Base-by-base conservation (phyloP, 2,888 invertebrate genomes). In the Thecocarcelia acutangulata region DNA sequence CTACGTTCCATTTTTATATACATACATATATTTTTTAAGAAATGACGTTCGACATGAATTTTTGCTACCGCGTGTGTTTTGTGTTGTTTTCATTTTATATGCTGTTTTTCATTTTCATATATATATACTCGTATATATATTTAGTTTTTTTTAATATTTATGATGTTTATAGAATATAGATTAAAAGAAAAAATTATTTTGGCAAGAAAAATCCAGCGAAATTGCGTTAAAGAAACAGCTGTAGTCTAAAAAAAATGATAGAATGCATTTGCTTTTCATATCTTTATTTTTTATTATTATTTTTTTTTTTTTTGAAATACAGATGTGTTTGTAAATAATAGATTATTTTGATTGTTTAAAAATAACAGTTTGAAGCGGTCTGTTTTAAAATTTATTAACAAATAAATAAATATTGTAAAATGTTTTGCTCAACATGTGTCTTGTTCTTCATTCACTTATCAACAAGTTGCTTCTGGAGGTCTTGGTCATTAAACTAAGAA, bases 211-310 rank as follows among this genome's bases (percentile, higher is more conserved):
- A 61, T 59, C 68, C 75, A 69, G 52, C 59, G 68, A 50, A 21
- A 66, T 68, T 66, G n/a, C 12, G 24, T 9, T 33, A 50, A 40
- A 44, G 37, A 52, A 76, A 69, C 69, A 77, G 61, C 63, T 69
- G 48, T 69, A 13, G 12, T 21, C 3, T 24, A 33, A 66, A 56
- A 48, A 58, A 59, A 50, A 33, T 28, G 48, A 40, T 9, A 5
- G 33, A 70, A 52, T 75, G 69, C 69, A 52, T 64, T 80, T 70
- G 69, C 50, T 75, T 70, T 75, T 80, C 64, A n/a, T n/a, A n/a
- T n/a, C n/a, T n/a, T n/a, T n/a, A n/a, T n/a, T n/a, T n/a, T n/a
- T n/a, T n/a, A n/a, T n/a, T n/a, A n/a, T n/a, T n/a, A n/a, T n/a
- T n/a, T n/a, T n/a, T 69, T 74, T 37, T 15, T 46, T 72, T 28